These are phyloP conservation scores for Noctua comes DNA, from an alignment of 2,888 invertebrate species.

Conservation along the genomic window DNA sequence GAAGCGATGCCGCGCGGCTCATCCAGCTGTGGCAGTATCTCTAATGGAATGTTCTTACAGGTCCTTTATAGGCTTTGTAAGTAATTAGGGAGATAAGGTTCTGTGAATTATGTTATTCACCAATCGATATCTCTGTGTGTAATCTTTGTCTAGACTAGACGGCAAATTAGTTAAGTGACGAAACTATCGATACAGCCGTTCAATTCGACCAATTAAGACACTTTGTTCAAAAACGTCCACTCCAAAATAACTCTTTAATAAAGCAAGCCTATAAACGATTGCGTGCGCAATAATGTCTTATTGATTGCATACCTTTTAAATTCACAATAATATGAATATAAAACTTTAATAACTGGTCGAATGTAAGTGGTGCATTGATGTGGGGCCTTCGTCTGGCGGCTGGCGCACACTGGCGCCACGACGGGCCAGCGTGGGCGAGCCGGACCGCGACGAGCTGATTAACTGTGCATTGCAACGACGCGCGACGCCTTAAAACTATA, in stretches of 20 bases:
- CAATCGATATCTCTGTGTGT: constrained; percentile 17
- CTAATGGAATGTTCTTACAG: constrained; percentile 46
- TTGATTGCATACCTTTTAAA: constrained; percentile 63
- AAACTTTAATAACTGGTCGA: constrained; percentile 69
- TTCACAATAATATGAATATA: constrained; percentile 69
- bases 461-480: constrained; percentile 79
- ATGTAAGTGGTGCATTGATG: constrained; percentile 73
- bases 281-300: constrained; percentile 44
- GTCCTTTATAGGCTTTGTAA: constrained; percentile 45
- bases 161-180: constrained; percentile 5
- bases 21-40: constrained; percentile 53
- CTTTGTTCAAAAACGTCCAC: background rate
- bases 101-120: constrained; percentile 19
- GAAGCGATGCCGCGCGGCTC: constrained; percentile 46
- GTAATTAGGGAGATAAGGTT: constrained; percentile 53
- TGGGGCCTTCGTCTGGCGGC: constrained; percentile 71
- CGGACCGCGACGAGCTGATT: constrained; percentile 79
- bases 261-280: constrained; percentile 35
- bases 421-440: constrained; percentile 81
- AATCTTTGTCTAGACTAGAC: constrained; percentile 4
- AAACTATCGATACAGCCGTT: constrained; percentile 3
- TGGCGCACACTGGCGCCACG: constrained; percentile 71
- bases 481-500: constrained; percentile 74
- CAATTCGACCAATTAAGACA: constrained; percentile 19
- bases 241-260: constrained; percentile 20